phyloP scores from a whole-genome alignment of 2,888 invertebrate genomes.

The Aphodius granarius region DNA sequence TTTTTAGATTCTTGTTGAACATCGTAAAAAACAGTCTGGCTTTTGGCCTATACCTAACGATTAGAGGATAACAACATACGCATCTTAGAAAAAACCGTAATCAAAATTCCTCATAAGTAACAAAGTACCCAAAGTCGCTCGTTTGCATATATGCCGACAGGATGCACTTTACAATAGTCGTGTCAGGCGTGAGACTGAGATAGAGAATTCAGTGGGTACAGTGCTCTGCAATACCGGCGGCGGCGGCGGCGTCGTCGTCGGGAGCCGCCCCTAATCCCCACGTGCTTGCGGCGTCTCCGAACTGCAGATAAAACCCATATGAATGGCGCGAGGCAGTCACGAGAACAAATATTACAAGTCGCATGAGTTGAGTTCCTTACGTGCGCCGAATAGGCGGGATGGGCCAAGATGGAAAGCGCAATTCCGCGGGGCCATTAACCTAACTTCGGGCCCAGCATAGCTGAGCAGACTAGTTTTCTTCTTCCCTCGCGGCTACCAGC shows the following conservation, averaged over 20 bases:
- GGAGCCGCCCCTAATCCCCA: conserved; percentile 41
- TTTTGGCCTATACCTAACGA: too few relatives aligned
- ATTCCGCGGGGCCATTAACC: conserved; percentile 74
- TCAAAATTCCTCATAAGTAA: not conserved
- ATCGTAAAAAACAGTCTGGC: too few relatives aligned
- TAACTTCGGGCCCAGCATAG: conserved; percentile 65
- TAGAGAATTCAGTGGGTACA: not conserved
- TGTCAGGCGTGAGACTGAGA: not conserved
- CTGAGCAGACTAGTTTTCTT: conserved; percentile 47
- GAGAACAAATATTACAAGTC: conserved; percentile 55
- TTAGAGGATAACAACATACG: too few relatives aligned
- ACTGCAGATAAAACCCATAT: conserved; percentile 52
- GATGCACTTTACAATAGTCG: not conserved
- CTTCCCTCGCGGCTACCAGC: conserved; percentile 14
- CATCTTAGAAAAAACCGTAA: not conserved
- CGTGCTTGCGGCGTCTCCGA: conserved; percentile 50
- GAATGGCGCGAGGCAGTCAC: conserved; percentile 43
- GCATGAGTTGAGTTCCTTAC: conserved; percentile 56
- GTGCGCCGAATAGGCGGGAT: conserved; percentile 55
- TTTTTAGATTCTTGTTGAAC: too few relatives aligned
- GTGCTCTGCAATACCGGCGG: not conserved
- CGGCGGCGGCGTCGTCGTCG: not conserved
- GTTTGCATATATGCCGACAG: not conserved
- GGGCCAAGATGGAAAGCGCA: conserved; percentile 69
- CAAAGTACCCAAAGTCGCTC: not conserved